Conservation (phyloP, 2,888 invertebrate species). For the Dicroscelio sp. region DNA sequence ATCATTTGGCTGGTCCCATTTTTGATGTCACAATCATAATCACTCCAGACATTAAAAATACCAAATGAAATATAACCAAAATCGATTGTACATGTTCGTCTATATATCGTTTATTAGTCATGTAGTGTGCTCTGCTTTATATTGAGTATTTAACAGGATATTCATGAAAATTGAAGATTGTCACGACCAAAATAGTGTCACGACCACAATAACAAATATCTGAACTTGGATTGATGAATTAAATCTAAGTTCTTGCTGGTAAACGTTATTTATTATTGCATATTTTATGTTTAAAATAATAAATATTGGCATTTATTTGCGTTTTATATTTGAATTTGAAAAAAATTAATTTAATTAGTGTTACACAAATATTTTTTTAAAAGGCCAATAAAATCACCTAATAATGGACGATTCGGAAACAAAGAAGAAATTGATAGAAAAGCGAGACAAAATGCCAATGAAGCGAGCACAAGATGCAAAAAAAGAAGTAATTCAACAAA, state of each 20-base stretch:
- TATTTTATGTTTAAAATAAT: neutral
- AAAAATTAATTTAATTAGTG: neutral
- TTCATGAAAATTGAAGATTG: neutral
- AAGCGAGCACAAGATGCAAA: slow-evolving; percentile 11
- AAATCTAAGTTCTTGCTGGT: slow-evolving; percentile 10
- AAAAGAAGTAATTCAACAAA: no score
- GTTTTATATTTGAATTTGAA: neutral
- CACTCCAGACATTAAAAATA: slow-evolving; percentile 11
- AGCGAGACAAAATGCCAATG: slow-evolving; percentile 19
- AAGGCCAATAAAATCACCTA: neutral
- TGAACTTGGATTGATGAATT: neutral
- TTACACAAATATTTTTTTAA: neutral
- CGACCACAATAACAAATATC: neutral
- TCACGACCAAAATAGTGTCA: slow-evolving; percentile 19
- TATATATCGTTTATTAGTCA: neutral
- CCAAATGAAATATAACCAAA: neutral
- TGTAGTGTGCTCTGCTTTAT: neutral
- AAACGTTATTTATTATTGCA: slow-evolving; percentile 10
- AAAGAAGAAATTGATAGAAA: neutral
- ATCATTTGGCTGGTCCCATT: neutral
- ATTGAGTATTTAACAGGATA: neutral
- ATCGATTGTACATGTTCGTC: slow-evolving; percentile 11
- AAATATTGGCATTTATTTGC: neutral
- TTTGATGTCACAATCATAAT: slow-evolving; percentile 7
- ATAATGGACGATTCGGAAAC: neutral